Base-by-base conservation (phyloP, 2,888 invertebrate species). In the Cloeon dipterum region DNA sequence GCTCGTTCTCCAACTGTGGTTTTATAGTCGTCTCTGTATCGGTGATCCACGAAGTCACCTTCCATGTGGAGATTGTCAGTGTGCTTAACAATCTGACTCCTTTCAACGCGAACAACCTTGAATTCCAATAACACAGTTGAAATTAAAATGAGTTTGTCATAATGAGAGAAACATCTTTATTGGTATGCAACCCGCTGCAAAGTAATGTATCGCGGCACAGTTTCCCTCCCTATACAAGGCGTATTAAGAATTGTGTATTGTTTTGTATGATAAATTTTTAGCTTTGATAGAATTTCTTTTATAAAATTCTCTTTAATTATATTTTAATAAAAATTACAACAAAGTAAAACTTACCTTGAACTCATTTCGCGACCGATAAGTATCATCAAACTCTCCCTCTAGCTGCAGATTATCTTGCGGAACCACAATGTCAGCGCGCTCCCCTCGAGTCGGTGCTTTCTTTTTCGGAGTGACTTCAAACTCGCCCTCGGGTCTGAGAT, bases 41-140 rank as follows among this genome's bases (percentile, higher is more conserved):
- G 59, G 58, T 42, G 58, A 54, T 20, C 47, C 46, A 48, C 50
- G 45, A 55, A 62, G 18, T 61, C 55, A 4, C 63, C 64, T 51
- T 73, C 74, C 5, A 66, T 57, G 48, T 63, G 66, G 19, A 70
- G 45, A 48, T 60, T 68, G 49, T 63, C 75, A 38, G 62, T 54
- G 58, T 64, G 50, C 60, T 59, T 63, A 36, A 62, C 54, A 34
- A 66, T 59, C 42, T 68, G 62, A 7, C 64, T 60, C 42, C 65
- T 59, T 49, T 70, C 68, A n/a, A 64, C 67, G 46, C 62, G 64
- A 1, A 58, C 59, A 19, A 59, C 55, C 25, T 23, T n/a, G 10
- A 23, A 23, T n/a, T n/a, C n/a, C n/a, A n/a, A n/a, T n/a, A n/a
- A n/a, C n/a, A n/a, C n/a, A n/a, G n/a, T n/a, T n/a, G n/a, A n/a